Conservation (phyloP, 2,113 vertebrate species). For the Chauna torquata region DNA sequence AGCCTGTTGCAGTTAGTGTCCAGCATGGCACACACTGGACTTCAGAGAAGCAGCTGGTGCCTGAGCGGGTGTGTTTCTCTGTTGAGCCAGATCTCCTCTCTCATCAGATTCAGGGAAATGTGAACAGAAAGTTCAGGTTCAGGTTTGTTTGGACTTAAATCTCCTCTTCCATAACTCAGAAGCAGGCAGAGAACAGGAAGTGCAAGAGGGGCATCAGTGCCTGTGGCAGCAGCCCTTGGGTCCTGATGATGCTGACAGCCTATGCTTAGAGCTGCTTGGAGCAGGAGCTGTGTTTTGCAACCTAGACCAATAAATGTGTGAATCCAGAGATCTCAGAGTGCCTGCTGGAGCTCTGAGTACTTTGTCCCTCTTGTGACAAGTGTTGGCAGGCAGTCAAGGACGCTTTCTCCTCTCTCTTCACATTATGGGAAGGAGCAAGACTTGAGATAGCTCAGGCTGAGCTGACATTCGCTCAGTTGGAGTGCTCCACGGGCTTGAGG, state of each 20-base stretch:
- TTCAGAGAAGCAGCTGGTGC: background rate
- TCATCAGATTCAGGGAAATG: background rate
- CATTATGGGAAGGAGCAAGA: background rate
- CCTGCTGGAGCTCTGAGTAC: background rate
- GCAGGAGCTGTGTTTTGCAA: background rate
- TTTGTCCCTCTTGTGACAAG: background rate
- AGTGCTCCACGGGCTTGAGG: background rate
- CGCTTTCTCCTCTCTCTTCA: background rate
- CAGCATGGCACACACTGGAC: rapidly evolving
- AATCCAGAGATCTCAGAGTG: background rate
- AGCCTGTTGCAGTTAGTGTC: background rate
- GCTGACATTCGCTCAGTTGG: background rate
- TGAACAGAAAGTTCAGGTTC: background rate
- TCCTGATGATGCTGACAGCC: background rate
- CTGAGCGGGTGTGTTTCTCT: background rate
- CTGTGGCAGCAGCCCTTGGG: rapidly evolving
- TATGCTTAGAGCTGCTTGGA: background rate
- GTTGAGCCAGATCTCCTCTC: background rate
- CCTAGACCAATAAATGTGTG: background rate
- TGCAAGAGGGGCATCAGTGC: background rate
- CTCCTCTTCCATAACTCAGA: background rate
- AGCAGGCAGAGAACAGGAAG: background rate
- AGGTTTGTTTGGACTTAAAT: background rate
- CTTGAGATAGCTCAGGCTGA: background rate
- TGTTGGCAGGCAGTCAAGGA: background rate